These are phyloP conservation scores for Amia ocellicauda DNA, from an alignment of 2,113 vertebrate genomes.

Conservation along the genomic window DNA sequence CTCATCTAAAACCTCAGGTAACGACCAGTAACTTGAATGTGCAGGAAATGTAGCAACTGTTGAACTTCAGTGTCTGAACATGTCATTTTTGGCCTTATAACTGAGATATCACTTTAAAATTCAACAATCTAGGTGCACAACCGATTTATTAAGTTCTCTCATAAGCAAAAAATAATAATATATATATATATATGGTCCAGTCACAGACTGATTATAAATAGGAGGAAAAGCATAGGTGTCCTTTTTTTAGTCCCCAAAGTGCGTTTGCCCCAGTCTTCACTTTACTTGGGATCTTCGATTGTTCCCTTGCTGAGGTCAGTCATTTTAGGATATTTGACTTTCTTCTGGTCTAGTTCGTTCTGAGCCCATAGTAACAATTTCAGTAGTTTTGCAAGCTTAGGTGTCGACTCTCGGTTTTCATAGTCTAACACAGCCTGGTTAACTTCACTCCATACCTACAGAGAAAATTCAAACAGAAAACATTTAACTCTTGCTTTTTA, in stretches of 20 bases:
- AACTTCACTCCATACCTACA: conserved; percentile 96
- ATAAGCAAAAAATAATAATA: conserved; percentile 59
- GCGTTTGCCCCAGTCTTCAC: conserved; percentile 26
- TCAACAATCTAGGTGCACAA: conserved; percentile 49
- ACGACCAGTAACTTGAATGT: conserved; percentile 1
- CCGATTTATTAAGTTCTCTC: conserved; percentile 58
- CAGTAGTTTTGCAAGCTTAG: conserved; percentile 94
- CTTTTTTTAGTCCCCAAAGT: conserved; percentile 47
- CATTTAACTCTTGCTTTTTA: too few species aligned
- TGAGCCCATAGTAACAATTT: conserved; percentile 98
- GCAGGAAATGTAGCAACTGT: neutral
- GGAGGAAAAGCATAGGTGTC: conserved; percentile 49
- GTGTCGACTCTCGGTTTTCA: conserved; percentile 93
- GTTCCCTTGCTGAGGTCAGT: conserved; percentile 98
- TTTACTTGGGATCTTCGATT: conserved; percentile 95
- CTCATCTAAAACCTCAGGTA: conserved; percentile 11
- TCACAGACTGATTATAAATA: conserved; percentile 68
- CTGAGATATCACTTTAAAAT: conserved; percentile 47
- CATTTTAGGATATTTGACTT: conserved; percentile 99
- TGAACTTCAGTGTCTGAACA: conserved; percentile 30
- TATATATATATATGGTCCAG: conserved; percentile 59
- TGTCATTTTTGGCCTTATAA: conserved; percentile 25
- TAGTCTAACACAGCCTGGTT: conserved; percentile 93
- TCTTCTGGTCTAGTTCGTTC: conserved; percentile 99
- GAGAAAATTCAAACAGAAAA: conserved; percentile 17